Percentiles rank a stretch among this genome's conserved stretches.
Conservation (phyloP, 2,888 invertebrate genomes). For the Isoperla grammatica region DNA sequence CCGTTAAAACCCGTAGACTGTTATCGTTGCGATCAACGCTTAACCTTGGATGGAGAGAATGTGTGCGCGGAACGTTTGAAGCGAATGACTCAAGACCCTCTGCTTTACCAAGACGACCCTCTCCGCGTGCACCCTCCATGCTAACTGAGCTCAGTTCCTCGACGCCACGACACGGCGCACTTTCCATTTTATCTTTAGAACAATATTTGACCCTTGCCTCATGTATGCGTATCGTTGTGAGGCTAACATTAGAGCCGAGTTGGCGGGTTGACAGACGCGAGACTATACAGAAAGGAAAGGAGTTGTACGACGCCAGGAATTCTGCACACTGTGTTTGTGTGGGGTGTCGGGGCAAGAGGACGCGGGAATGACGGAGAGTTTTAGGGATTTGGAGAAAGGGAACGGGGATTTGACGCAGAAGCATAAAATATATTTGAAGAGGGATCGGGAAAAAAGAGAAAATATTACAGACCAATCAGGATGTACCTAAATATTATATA, state of each 20-base stretch:
- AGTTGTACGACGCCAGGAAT: constrained; percentile 1
- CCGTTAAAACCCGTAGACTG: no score
- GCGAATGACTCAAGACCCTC: no score
- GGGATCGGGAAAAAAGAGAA: no score
- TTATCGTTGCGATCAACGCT: no score
- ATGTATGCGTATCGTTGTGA: background rate
- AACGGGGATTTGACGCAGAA: background rate
- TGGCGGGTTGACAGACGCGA: background rate
- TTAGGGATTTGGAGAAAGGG: background rate
- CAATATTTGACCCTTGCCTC: constrained; percentile 16
- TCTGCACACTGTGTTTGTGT: background rate
- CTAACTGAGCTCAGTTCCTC: background rate
- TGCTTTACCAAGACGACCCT: no score
- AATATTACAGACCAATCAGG: no score
- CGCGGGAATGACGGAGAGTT: background rate
- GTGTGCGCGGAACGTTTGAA: no score
- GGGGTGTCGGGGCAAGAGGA: background rate
- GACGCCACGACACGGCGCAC: background rate
- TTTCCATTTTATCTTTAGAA: constrained; percentile 14
- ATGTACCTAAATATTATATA: no score
- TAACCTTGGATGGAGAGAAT: no score
- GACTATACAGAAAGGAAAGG: background rate
- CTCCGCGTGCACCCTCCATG: no score
- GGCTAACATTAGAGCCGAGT: constrained; percentile 4
- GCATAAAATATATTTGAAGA: background rate